Percentiles rank a stretch among this genome's conserved stretches.
These are phyloP conservation scores for Drosophila eohydei DNA, from an alignment of 2,888 invertebrate genomes.

Conservation along the genomic window DNA sequence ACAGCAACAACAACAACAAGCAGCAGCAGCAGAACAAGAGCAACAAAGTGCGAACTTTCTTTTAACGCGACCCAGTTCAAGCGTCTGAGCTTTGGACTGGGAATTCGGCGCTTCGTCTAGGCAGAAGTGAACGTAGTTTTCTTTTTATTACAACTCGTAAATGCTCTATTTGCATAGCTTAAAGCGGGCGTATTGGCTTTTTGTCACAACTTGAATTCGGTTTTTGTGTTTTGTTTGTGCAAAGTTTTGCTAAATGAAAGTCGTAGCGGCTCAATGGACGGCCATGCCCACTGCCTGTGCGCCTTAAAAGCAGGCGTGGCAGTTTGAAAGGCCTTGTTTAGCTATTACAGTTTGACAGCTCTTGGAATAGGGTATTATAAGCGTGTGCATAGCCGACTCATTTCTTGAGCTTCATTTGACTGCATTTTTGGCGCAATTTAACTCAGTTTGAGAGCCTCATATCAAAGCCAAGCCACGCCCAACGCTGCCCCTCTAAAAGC, in stretches of 20 bases:
- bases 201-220: not conserved
- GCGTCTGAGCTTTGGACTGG: not conserved
- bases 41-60: constrained; percentile 9
- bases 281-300: too few species aligned
- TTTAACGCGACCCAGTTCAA: constrained; percentile 6
- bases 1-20: not conserved
- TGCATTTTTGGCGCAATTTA: too few species aligned
- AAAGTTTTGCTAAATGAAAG: not conserved
- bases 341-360: too few species aligned
- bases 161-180: constrained; percentile 4
- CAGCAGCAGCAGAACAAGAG: not conserved
- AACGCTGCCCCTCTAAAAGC: too few species aligned
- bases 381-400: too few species aligned
- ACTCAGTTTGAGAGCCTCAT: not conserved
- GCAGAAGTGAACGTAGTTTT: constrained; percentile 1
- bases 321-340: too few species aligned
- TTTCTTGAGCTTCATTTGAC: too few species aligned
- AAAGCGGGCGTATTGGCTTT: not conserved
- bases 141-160: not conserved
- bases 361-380: too few species aligned
- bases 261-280: not conserved
- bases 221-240: not conserved
- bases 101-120: not conserved
- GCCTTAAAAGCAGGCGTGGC: too few species aligned
- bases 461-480: not conserved